Base-by-base conservation (phyloP, 2,888 invertebrate genomes). In the Allacma fusca region DNA sequence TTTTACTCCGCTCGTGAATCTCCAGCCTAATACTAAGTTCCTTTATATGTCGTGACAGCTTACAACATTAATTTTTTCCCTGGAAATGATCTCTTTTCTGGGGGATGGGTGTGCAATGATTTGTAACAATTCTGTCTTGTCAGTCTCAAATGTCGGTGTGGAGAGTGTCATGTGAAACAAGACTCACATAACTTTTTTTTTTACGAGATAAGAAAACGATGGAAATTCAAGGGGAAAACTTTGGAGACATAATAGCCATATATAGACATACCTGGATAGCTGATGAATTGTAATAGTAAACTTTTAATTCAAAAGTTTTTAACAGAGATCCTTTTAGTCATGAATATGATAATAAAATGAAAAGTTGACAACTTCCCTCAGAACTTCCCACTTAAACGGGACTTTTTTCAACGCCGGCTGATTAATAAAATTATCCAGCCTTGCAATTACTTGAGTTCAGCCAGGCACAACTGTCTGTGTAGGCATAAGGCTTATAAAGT, bases 341-440 rank as follows among this genome's bases (percentile, higher is more conserved):
- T 50, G 50, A 50, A 50, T 50, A 50, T 50, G 50, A 50, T 50
- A 50, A 50, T 50, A 50, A 50, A 50, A 50, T 50, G 50, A 16
- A 16, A 34, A 16, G 7, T 50, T 50, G 50, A 50, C 50, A 50
- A 50, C 19, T 50, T 50, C 19, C 19, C 50, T n/a, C 50, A 50
- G 16, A 50, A 50, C 50, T 50, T 50, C n/a, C 50, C n/a, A 50
- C 50, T 50, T 50, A 50, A 50, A 50, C 50, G 50, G n/a, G 50
- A 50, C 9, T 50, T 50, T 50, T 50, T 50, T 50, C 50, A 50
- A 50, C 19, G 34, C 19, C 4, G 50, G 19, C n/a, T 50, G 19
- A 50, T 50, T 50, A 50, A 50, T 50, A 50, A 50, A 50, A 19
- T 50, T 50, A 12, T 2, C 34, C 34, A 34, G 9, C 34, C 34